phyloP scores from a whole-genome alignment of 2,888 invertebrate genomes.

The Dioctria rufipes region DNA sequence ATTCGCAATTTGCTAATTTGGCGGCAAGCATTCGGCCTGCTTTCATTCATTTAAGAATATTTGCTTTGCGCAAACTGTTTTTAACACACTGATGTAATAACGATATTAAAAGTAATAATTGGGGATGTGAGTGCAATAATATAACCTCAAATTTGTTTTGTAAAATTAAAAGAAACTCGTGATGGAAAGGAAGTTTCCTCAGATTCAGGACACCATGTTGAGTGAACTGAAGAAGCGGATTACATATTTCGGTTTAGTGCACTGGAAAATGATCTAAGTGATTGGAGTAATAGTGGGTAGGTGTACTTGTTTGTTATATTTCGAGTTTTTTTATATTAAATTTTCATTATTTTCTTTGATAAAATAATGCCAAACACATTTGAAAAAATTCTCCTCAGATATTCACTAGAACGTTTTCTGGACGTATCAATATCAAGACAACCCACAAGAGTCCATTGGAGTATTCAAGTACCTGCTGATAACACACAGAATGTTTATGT shows the following conservation, averaged over 20 bases:
- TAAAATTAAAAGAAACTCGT: conserved; percentile 77
- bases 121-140: too few species aligned
- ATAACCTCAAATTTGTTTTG: too few species aligned
- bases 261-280: conserved; percentile 80
- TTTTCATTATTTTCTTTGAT: conserved; percentile 60
- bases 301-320: conserved; percentile 1
- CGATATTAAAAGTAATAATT: too few species aligned
- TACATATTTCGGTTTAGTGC: conserved; percentile 91
- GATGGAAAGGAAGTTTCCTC: conserved; percentile 79
- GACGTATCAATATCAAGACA: conserved; percentile 96
- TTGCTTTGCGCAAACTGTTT: too few species aligned
- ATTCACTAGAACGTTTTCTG: conserved; percentile 78
- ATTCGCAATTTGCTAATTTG: too few species aligned
- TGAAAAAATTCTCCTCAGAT: conserved; percentile 78
- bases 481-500: conserved; percentile 93
- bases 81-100: too few species aligned
- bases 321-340: neutral
- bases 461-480: conserved; percentile 88
- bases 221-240: conserved; percentile 95
- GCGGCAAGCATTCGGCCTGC: too few species aligned
- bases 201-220: conserved; percentile 90
- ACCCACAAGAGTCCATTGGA: conserved; percentile 88
- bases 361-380: conserved; percentile 82
- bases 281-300: conserved; percentile 82
- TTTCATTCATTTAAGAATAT: too few species aligned